A percentile compares a stretch with the other conserved stretches of the same genome.
phyloP scores from a whole-genome alignment of 2,797 vertebrate species.

The Melanotaenia trifasciata region DNA sequence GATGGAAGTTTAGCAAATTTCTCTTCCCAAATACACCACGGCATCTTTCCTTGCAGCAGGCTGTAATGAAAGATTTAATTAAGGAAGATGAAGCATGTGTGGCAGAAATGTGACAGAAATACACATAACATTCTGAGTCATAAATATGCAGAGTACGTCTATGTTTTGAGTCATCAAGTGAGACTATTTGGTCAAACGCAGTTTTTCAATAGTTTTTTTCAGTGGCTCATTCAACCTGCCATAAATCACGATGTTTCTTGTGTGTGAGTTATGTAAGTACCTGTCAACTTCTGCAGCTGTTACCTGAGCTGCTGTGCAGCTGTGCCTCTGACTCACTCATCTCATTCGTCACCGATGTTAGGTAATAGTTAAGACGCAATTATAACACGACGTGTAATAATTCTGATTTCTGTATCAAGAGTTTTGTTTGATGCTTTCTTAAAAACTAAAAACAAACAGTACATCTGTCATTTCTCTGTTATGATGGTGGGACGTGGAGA shows the following conservation, averaged over 20 bases:
- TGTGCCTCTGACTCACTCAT: constrained; percentile 39
- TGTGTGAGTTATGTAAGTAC: neutral
- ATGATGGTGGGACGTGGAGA: no score
- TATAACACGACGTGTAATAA: constrained; percentile 17
- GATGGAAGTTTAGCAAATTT: neutral
- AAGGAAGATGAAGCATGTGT: constrained; percentile 7
- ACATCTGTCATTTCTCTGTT: no score
- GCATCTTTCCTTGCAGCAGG: neutral
- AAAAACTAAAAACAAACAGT: no score
- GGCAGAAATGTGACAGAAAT: neutral
- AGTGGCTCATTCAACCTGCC: neutral
- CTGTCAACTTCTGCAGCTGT: constrained; percentile 19
- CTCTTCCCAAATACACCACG: neutral
- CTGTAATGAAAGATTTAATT: constrained; percentile 6
- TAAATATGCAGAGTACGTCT: constrained; percentile 4
- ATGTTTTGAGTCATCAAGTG: neutral
- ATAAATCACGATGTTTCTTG: neutral
- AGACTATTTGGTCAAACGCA: constrained; percentile 7
- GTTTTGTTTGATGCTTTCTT: constrained; percentile 4
- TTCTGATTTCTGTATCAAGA: constrained; percentile 25
- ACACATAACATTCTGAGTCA: neutral
- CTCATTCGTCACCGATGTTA: constrained; percentile 11
- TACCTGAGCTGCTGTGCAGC: constrained; percentile 27
- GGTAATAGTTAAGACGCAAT: constrained; percentile 19
- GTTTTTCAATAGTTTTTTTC: neutral